Evolutionary conservation across 2,888 invertebrate genomes (phyloP).

Genomic region (Bedellia somnulentella): DNA sequence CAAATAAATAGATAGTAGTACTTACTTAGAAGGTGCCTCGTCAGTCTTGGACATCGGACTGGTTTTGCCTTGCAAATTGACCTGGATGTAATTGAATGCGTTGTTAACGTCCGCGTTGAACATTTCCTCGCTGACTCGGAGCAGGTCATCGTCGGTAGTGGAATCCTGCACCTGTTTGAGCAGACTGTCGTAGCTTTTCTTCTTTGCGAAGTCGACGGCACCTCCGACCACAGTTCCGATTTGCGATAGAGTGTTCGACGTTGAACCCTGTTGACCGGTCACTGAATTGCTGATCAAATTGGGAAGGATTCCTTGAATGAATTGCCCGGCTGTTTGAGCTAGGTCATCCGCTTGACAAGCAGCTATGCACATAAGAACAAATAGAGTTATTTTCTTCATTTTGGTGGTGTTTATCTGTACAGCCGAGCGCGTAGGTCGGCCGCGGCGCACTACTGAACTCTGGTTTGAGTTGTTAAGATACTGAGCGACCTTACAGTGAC

Average conservation of each 20-base stretch:
- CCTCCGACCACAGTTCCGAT: slow-evolving; percentile 52
- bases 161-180: slow-evolving; percentile 44
- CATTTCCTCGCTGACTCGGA: slow-evolving; percentile 71
- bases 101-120: slow-evolving; percentile 74
- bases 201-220: slow-evolving; percentile 49
- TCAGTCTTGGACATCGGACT: slow-evolving; percentile 69
- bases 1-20: slow-evolving; percentile 7
- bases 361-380: slow-evolving; percentile 26
- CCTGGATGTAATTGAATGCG: slow-evolving; percentile 67
- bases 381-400: slow-evolving; percentile 29
- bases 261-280: slow-evolving; percentile 37
- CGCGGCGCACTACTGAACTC: slow-evolving; percentile 49
- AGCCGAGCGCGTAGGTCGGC: slow-evolving; percentile 34
- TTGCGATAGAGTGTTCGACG: slow-evolving; percentile 37
- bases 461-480: slow-evolving; percentile 22
- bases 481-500: slow-evolving; percentile 45
- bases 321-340: slow-evolving; percentile 43
- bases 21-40: slow-evolving; percentile 76
- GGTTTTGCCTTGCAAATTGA: slow-evolving; percentile 76
- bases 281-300: slow-evolving; percentile 38
- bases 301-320: slow-evolving; percentile 45
- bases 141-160: slow-evolving; percentile 68
- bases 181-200: slow-evolving; percentile 48
- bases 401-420: slow-evolving; percentile 19
- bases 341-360: slow-evolving; percentile 35